Conservation (phyloP, 2,888 invertebrate genomes). For the Ophion ellenae region DNA sequence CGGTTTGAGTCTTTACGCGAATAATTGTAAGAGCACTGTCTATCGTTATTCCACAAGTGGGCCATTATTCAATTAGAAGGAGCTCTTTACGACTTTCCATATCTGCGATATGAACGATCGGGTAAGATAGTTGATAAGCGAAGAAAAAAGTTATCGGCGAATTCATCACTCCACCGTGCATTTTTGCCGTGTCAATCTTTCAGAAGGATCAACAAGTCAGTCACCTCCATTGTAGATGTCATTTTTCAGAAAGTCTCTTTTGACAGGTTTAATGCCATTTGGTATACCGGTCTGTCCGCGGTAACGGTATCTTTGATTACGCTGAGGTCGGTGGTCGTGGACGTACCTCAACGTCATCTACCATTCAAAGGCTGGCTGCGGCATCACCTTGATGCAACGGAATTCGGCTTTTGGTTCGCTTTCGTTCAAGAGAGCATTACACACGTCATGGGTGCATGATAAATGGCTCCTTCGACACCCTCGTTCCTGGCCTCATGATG, state of each 20-base stretch:
- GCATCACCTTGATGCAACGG: conserved; percentile 51
- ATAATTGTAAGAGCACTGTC: background rate
- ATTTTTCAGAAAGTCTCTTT: background rate
- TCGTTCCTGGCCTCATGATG: conserved; percentile 71
- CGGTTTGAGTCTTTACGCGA: background rate
- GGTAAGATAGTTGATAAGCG: no score
- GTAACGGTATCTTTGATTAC: conserved; percentile 38
- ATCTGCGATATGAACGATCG: no score
- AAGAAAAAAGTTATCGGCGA: no score
- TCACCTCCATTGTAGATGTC: background rate
- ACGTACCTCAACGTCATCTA: conserved; percentile 51
- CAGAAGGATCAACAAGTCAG: no score
- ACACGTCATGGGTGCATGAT: conserved; percentile 54
- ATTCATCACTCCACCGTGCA: no score
- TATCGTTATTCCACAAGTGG: background rate
- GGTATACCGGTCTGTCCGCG: conserved; percentile 30
- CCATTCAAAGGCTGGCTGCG: conserved; percentile 69
- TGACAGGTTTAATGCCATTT: conserved; percentile 8
- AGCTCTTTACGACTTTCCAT: no score
- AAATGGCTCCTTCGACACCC: conserved; percentile 74
- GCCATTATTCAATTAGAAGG: no score
- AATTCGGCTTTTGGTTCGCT: conserved; percentile 42
- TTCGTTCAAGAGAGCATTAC: conserved; percentile 64
- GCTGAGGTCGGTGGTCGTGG: conserved; percentile 51
- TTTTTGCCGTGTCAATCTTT: no score